Conservation (phyloP, 1,140 invertebrate genomes). For the Olivierus martensii region DNA sequence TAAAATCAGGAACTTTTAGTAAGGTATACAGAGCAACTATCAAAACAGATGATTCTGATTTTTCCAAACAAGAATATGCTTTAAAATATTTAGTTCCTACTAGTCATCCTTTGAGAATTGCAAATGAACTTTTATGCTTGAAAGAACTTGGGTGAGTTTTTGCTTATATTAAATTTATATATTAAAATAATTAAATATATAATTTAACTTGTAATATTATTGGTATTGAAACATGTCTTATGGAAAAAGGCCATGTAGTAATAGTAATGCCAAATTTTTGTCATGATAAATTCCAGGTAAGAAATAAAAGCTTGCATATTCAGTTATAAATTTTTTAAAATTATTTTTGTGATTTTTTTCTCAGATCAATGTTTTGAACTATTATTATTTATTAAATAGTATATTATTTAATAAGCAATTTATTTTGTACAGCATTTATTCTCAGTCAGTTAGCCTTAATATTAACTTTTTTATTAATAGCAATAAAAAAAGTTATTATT, state of each 20-base stretch:
- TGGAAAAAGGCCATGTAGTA: constrained; percentile 61
- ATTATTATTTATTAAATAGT: too few species aligned
- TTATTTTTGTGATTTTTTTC: too few species aligned
- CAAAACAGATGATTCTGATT: constrained; percentile 1
- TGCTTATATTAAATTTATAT: not conserved
- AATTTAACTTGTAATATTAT: constrained; percentile 47
- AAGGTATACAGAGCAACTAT: constrained; percentile 21
- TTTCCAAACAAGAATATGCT: constrained; percentile 16
- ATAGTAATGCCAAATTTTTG: constrained; percentile 83
- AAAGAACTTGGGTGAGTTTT: constrained; percentile 20
- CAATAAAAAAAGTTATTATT: too few species aligned
- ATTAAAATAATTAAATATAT: not conserved
- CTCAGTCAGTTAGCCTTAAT: too few species aligned
- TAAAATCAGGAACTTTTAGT: constrained; percentile 20
- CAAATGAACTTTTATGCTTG: constrained; percentile 21
- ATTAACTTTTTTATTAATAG: too few species aligned
- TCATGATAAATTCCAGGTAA: constrained; percentile 62
- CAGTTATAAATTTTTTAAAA: too few species aligned
- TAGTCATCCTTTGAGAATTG: constrained; percentile 20
- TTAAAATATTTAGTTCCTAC: constrained; percentile 24
- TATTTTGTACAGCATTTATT: too few species aligned
- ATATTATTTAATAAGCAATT: too few species aligned
- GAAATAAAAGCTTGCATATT: constrained; percentile 20
- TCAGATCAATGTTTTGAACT: too few species aligned
- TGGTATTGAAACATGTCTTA: constrained; percentile 58